A percentile compares a stretch with the other conserved stretches of the same genome.
Conservation (phyloP, 2,113 vertebrate genomes). For the Hipposideros armiger region DNA sequence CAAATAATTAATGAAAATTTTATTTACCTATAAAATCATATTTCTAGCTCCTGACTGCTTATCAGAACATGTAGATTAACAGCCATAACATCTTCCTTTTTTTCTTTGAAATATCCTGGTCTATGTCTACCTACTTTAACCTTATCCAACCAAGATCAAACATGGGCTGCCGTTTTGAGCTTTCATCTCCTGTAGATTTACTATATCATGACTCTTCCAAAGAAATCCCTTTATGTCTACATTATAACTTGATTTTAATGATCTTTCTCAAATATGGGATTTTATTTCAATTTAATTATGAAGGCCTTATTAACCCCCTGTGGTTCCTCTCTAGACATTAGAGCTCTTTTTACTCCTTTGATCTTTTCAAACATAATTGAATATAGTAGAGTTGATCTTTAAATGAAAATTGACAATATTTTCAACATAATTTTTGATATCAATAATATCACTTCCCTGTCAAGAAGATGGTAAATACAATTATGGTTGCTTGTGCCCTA, state of each 20-base stretch:
- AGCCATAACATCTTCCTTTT: not conserved
- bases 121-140: not conserved
- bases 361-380: not conserved
- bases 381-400: not conserved
- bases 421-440: slow-evolving; percentile 22
- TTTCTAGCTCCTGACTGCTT: not conserved
- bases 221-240: not conserved
- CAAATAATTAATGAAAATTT: not conserved
- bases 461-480: not conserved
- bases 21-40: not conserved
- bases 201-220: not conserved
- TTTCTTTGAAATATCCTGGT: not conserved
- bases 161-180: not conserved
- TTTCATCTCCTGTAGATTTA: not conserved
- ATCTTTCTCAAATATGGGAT: not conserved
- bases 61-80: not conserved
- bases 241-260: not conserved
- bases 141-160: not conserved
- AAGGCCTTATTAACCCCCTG: not conserved
- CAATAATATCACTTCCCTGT: not conserved
- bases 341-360: not conserved
- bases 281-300: slow-evolving; percentile 20
- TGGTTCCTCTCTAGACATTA: not conserved
- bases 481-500: not conserved
- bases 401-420: not conserved